phyloP scores from a whole-genome alignment of 2,797 vertebrate genomes.

The Brotula barbata region DNA sequence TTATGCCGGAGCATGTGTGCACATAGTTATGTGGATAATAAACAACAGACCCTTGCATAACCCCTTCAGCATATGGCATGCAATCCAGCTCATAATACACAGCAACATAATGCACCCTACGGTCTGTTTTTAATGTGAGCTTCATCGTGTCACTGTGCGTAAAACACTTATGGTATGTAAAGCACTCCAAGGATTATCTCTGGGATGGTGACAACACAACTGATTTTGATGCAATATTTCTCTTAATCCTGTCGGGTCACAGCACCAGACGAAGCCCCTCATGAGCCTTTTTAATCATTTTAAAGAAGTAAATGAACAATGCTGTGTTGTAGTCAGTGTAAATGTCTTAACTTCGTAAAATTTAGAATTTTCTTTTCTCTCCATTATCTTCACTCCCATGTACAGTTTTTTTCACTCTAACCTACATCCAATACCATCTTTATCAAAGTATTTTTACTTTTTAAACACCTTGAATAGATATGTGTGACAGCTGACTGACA shows the following conservation, averaged over 20 bases:
- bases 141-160: constrained; percentile 27
- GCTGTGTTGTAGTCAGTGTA: too few species aligned
- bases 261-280: constrained; percentile 22
- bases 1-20: not conserved
- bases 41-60: constrained; percentile 55
- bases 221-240: constrained; percentile 9
- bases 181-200: constrained; percentile 63
- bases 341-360: too few species aligned
- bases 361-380: too few species aligned
- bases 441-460: not conserved
- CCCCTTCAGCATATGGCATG: constrained; percentile 44
- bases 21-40: constrained; percentile 18
- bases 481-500: constrained; percentile 14
- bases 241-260: constrained; percentile 37
- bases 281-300: not conserved
- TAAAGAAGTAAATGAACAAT: not conserved
- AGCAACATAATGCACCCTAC: constrained; percentile 30
- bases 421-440: not conserved
- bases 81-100: constrained; percentile 49
- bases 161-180: constrained; percentile 32
- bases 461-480: not conserved
- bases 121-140: constrained; percentile 37
- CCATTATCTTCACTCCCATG: not conserved
- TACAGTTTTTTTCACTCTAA: not conserved
- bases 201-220: constrained; percentile 36